Base-by-base conservation (phyloP, 2,797 vertebrate genomes). In the Chelonia mydas region DNA sequence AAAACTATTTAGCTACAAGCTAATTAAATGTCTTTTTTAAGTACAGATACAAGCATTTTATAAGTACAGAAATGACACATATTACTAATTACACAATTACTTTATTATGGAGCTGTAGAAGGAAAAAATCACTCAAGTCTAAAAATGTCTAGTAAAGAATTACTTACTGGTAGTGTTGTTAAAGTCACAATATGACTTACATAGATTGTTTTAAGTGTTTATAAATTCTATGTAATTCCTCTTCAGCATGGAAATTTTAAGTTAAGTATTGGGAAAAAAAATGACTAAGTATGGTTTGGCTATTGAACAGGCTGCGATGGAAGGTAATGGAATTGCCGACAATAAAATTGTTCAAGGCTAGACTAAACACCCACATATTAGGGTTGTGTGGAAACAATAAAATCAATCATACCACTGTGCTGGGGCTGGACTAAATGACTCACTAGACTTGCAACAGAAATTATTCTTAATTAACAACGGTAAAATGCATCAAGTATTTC, bases 251-350 rank as follows among this genome's bases (percentile, higher is more conserved):
- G 41, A 89, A 89, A 88, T 90, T 27, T 55, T 89, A 87, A 78
- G 3, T 90, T 90, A 54, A 90, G 28, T 2, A 76, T 51, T 2
- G 49, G 27, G 17, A 5, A 27, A 41, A 87, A 82, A 49, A 80
- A 91, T 80, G 49, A 51, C 28, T 93, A 77, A 77, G 55, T 95
- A 47, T 27, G 90, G 83, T 86, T 87, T 89, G 79, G 82, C 57
- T 50, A 61, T 88, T 82, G 78, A 17, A 90, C 61, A 93, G 74
- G 3, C 61, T 95, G 95, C 84, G 91, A 95, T 97, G 37, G 37
- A 79, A 28, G 93, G 83, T 97, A 96, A 81, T 91, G 93, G 59
- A 50, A 68, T 51, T 97, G 96, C 96, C 94, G 85, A 19, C 50
- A 33, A 33, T 80, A 74, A 12, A 37, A 54, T 96, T 92, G 45